Evolutionary conservation across 53 echinoderm and acorn worm genomes (phyloP).

Genomic region (Hippasteria phrygiana): DNA sequence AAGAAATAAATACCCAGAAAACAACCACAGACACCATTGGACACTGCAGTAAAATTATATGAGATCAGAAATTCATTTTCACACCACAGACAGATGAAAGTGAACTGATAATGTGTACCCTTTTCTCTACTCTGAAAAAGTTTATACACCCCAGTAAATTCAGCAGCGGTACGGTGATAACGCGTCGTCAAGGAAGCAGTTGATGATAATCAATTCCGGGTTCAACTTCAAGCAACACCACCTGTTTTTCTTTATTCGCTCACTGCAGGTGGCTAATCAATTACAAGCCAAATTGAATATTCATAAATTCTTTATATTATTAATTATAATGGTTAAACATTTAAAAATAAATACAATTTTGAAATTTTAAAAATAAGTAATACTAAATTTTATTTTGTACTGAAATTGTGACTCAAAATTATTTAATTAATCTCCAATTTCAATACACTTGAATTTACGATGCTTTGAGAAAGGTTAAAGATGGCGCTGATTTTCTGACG

Average conservation of each 20-base stretch:
- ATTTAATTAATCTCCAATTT: neutral
- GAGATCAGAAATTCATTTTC: too few species aligned
- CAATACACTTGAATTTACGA: neutral
- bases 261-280: constrained; percentile 1
- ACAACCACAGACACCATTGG: too few species aligned
- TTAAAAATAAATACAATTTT: neutral
- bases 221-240: neutral
- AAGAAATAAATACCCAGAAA: too few species aligned
- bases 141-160: neutral
- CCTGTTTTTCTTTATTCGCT: neutral
- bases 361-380: neutral
- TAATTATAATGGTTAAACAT: neutral
- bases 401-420: too few species aligned
- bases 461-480: neutral
- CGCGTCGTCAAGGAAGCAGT: constrained; percentile 41
- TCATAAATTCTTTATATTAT: constrained; percentile 6
- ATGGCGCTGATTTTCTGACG: constrained; percentile 13
- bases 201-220: constrained; percentile 2
- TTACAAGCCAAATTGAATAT: constrained; percentile 35
- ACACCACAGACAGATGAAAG: too few species aligned
- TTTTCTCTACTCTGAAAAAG: too few species aligned
- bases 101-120: too few species aligned
- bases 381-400: neutral
- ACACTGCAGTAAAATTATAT: too few species aligned
- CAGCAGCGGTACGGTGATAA: neutral